A percentile compares a stretch with the other conserved stretches of the same genome.
Evolutionary conservation across 2,888 invertebrate species (phyloP).

Genomic region (Xanthia icteritia): DNA sequence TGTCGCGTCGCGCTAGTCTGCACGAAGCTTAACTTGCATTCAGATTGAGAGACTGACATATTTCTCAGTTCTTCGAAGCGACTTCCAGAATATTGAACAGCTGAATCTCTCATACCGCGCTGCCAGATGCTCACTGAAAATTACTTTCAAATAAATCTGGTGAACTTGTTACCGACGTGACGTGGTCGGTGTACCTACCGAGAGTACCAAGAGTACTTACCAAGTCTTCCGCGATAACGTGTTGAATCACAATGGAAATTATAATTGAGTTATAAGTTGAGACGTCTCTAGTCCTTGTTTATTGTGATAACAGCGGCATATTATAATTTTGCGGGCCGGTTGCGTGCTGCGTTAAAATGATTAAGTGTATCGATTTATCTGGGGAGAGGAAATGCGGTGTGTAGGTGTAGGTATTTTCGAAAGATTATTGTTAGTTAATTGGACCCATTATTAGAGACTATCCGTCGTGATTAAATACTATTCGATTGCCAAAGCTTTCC

Average conservation of each 20-base stretch:
- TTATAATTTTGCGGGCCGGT: constrained; percentile 55
- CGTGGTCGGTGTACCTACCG: constrained; percentile 50
- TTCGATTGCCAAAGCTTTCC: neutral
- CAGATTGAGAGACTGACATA: constrained; percentile 87
- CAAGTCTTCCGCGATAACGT: constrained; percentile 65
- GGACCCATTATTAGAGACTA: neutral
- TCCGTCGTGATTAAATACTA: neutral
- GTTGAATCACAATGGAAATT: constrained; percentile 73
- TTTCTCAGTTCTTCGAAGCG: constrained; percentile 86
- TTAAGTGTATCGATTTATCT: constrained; percentile 55
- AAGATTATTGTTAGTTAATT: constrained; percentile 7
- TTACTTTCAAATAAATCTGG: constrained; percentile 89
- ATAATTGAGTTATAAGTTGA: constrained; percentile 74
- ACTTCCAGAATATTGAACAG: constrained; percentile 89
- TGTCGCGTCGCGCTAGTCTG: no score
- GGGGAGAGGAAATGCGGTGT: constrained; percentile 10
- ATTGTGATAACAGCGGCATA: constrained; percentile 57
- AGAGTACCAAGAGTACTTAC: neutral
- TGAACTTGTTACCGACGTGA: constrained; percentile 79
- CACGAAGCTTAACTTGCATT: constrained; percentile 80
- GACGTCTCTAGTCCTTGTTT: constrained; percentile 60
- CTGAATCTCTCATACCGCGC: constrained; percentile 87
- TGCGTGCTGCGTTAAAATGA: constrained; percentile 53
- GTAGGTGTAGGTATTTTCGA: neutral
- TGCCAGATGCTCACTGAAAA: constrained; percentile 89